Evolutionary conservation across 2,888 invertebrate species (phyloP).

Genomic region (Hypomecis punctinalis): DNA sequence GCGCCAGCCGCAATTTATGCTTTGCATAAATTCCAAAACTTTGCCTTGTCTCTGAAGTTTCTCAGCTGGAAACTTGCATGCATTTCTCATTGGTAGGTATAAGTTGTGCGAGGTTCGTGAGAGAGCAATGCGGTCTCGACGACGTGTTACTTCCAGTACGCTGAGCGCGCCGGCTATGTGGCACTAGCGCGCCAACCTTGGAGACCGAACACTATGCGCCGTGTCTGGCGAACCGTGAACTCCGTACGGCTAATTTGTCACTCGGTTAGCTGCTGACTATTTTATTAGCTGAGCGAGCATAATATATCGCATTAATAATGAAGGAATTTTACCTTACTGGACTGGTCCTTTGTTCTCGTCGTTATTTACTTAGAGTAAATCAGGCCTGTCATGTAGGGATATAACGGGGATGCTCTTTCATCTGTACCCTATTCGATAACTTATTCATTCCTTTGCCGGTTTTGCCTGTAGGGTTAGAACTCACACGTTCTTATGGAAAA

Average conservation of each 20-base stretch:
- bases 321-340: not conserved
- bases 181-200: conserved; percentile 14
- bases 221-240: conserved; percentile 57
- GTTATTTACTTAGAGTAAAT: not conserved
- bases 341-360: not conserved
- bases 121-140: conserved; percentile 19
- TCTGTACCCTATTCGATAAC: not conserved
- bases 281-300: conserved; percentile 15
- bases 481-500: too few species aligned
- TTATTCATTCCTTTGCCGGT: not conserved
- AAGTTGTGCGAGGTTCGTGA: conserved; percentile 4
- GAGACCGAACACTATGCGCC: conserved; percentile 19
- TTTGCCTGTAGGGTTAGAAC: not conserved
- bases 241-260: conserved; percentile 59
- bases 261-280: conserved; percentile 44
- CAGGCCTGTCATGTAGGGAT: not conserved
- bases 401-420: not conserved
- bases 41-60: conserved; percentile 9
- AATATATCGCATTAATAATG: not conserved
- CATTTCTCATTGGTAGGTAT: conserved; percentile 4
- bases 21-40: conserved; percentile 20
- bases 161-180: conserved; percentile 7
- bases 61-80: conserved; percentile 19
- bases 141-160: conserved; percentile 21
- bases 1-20: conserved; percentile 5